These are phyloP conservation scores for Ceyx melanurus DNA, from an alignment of 2,113 vertebrate genomes.

Conservation along the genomic window DNA sequence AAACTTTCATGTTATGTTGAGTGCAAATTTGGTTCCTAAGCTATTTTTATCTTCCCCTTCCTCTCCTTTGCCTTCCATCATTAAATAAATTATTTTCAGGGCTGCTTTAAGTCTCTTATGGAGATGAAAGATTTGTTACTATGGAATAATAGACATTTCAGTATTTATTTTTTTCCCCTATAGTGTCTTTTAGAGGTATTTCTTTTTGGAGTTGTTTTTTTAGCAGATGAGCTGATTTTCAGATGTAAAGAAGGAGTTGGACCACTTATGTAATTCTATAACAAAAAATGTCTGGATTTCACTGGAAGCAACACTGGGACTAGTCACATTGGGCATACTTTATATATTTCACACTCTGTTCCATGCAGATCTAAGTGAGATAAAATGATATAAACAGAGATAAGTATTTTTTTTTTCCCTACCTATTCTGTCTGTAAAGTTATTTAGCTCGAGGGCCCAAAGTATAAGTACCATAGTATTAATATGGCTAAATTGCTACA, in stretches of 20 bases:
- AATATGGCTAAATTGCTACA: conserved; percentile 65
- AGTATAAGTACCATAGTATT: conserved; percentile 50
- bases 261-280: not conserved
- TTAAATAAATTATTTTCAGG: conserved; percentile 40
- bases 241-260: not conserved
- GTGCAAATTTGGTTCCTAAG: not conserved
- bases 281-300: not conserved
- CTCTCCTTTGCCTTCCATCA: not conserved
- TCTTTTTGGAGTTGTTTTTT: not conserved
- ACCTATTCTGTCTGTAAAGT: not conserved
- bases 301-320: not conserved
- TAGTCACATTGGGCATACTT: not conserved
- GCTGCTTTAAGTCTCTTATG: not conserved
- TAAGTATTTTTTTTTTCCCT: conserved; percentile 22
- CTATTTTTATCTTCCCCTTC: conserved; percentile 10
- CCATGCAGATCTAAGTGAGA: not conserved
- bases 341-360: not conserved
- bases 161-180: fast-evolving
- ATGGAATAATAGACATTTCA: not conserved
- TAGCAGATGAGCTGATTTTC: not conserved
- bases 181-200: not conserved
- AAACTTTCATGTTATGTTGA: conserved; percentile 31
- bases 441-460: conserved; percentile 47
- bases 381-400: conserved; percentile 28
- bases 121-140: not conserved